These are phyloP conservation scores for Ochotona princeps DNA, from an alignment of 2,113 vertebrate species.

Conservation along the genomic window DNA sequence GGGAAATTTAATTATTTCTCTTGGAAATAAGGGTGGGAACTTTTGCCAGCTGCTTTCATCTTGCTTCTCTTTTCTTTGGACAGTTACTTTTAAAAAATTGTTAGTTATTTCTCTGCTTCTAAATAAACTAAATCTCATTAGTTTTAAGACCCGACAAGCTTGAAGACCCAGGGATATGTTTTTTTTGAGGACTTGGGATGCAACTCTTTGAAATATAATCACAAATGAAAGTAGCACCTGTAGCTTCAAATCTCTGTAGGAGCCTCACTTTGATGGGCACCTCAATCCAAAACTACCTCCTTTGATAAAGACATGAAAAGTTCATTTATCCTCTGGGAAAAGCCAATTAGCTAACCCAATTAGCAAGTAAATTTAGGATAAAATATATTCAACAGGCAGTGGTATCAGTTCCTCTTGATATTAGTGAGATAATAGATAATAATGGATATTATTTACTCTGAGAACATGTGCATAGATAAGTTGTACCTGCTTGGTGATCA, in stretches of 20 bases:
- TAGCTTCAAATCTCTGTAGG: background rate
- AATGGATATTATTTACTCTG: background rate
- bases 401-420: background rate
- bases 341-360: background rate
- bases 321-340: conserved; percentile 3
- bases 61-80: background rate
- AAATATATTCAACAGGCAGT: background rate
- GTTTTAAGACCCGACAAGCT: background rate
- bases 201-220: background rate
- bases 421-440: no score
- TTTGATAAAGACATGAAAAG: background rate
- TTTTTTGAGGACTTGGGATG: background rate
- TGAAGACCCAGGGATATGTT: background rate
- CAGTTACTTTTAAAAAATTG: background rate
- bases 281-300: background rate
- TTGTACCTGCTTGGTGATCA: background rate
- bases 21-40: background rate
- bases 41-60: accelerated
- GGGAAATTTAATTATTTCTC: background rate
- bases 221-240: background rate
- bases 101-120: background rate
- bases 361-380: background rate
- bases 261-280: background rate
- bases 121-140: background rate
- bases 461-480: background rate